These are phyloP conservation scores for Halictus rubicundus DNA, from an alignment of 1,140 invertebrate species.

Conservation along the genomic window DNA sequence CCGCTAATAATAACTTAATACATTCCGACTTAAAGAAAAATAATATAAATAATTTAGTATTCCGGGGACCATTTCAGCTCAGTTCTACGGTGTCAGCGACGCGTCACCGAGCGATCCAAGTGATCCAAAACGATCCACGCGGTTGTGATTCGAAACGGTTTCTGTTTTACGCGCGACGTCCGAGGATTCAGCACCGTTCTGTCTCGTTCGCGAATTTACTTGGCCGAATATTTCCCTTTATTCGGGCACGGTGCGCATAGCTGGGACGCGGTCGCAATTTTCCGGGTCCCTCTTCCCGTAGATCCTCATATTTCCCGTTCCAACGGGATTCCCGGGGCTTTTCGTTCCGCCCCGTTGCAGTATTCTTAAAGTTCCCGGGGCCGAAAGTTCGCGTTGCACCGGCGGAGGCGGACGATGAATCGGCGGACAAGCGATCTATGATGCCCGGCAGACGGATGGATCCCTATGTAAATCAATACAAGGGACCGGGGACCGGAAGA, in stretches of 20 bases:
- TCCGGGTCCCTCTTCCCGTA: background rate
- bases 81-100: too few species aligned
- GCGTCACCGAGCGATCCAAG: too few species aligned
- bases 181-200: background rate
- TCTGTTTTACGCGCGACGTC: background rate
- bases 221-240: background rate
- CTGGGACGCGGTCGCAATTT: background rate
- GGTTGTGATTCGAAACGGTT: background rate
- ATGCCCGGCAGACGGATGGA: background rate
- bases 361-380: background rate
- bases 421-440: background rate
- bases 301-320: slow-evolving; percentile 4
- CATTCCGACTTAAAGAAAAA: too few species aligned
- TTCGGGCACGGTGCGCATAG: background rate
- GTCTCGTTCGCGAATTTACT: slow-evolving; percentile 1
- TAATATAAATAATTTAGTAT: too few species aligned
- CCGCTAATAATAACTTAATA: too few species aligned
- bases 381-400: background rate
- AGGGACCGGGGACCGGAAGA: slow-evolving; percentile 43
- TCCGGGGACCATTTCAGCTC: too few species aligned
- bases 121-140: too few species aligned
- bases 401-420: too few species aligned
- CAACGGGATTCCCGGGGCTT: background rate
- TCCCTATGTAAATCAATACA: slow-evolving; percentile 42
- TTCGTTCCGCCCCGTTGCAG: background rate